Evolutionary conservation across 1,140 invertebrate genomes (phyloP), one percentile per base, ranked within the genome.

Genomic region (Ladona fulva): DNA sequence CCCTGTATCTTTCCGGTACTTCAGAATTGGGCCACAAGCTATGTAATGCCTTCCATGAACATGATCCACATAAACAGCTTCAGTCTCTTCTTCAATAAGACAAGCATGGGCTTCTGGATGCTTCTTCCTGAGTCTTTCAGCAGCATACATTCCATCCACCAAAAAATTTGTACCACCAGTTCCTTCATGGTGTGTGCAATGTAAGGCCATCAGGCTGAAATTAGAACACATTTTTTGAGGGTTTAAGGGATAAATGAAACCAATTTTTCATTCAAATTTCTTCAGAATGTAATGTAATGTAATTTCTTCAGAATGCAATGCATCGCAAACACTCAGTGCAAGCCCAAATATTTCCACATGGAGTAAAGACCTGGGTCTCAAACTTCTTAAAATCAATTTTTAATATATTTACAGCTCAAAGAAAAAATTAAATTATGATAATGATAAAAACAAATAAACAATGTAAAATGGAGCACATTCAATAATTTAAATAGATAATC

Each of bases 131-230:
- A 94, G 82, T 77, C 86, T 83, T n/a, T 85, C 81, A 0, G 91
- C 91, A 22, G 87, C 90, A 78, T 89, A 85, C 81, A 92, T 90
- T 0, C 92, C 92, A 81, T 94, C 92, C 0, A 91, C 89, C 14
- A 93, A 84, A 29, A 92, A 83, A 1, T 89, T 92, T 77, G 93
- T 87, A 0, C 92, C 92, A 0, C 92, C 92, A 0, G 80, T 82
- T 42, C 84, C 84, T 0, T 88, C 88, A 19, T 87, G 86, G 74
- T 90, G 89, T 0, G 93, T 79, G 80, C 91, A 92, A 81, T 93
- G 92, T 37, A 93, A 88, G 10, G 92, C 86, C 84, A 92, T 89
- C 24, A 92, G 82, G 0, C 91, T 90, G 79, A 74, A 84, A 83
- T 77, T 22, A 12, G 76, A 78, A 76, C 77, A 25, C 0, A 74